Conservation (phyloP, 2,888 invertebrate species). For the Meteorus cinctellus region DNA sequence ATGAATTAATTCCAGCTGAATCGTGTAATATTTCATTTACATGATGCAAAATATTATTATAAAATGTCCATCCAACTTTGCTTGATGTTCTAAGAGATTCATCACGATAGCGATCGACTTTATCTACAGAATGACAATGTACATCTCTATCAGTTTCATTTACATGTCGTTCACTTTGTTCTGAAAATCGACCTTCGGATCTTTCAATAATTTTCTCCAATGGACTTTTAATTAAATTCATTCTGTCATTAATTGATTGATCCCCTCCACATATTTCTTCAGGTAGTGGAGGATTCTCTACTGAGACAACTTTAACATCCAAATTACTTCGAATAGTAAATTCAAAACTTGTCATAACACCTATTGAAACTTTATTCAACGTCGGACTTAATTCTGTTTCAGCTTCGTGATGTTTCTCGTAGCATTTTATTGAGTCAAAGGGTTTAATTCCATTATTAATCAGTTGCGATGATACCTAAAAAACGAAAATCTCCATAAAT, state of each 20-base stretch:
- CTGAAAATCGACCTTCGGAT: conserved; percentile 67
- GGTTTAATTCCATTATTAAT: conserved; percentile 29
- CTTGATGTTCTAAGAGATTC: conserved; percentile 75
- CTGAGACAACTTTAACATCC: not conserved
- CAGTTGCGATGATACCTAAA: not conserved
- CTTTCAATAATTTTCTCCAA: conserved; percentile 70
- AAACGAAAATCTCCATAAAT: not conserved
- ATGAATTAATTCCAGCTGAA: conserved; percentile 58
- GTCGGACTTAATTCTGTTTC: conserved; percentile 64
- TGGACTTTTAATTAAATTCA: conserved; percentile 44
- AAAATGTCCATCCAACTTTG: conserved; percentile 82
- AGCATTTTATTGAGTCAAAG: conserved; percentile 15
- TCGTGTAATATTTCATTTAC: conserved; percentile 76
- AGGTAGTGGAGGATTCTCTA: not conserved
- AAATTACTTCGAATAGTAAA: conserved; percentile 72
- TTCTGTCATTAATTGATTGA: not conserved
- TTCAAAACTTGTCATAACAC: conserved; percentile 84
- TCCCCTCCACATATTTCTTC: not conserved
- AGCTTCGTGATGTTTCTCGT: conserved; percentile 28
- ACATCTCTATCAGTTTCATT: conserved; percentile 73
- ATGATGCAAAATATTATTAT: conserved; percentile 81
- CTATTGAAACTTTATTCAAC: conserved; percentile 79
- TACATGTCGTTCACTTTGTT: conserved; percentile 58
- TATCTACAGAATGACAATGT: conserved; percentile 73
- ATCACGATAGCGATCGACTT: conserved; percentile 71